A percentile compares a stretch with the other conserved stretches of the same genome.
phyloP scores from a whole-genome alignment of 2,113 vertebrate genomes.

The Zosterops borbonicus region DNA sequence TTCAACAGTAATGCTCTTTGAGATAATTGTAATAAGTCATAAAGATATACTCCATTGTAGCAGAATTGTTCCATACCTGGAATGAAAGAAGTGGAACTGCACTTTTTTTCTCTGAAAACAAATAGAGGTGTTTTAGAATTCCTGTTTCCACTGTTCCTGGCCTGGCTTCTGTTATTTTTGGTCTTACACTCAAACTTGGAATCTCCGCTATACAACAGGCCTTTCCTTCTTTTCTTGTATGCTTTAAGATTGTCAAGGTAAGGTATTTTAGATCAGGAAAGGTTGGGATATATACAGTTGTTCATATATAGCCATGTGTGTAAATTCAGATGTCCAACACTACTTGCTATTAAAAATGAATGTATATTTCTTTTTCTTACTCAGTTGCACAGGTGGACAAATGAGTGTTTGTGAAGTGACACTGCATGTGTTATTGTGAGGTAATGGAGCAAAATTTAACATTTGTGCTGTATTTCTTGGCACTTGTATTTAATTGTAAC shows the following conservation, averaged over 20 bases:
- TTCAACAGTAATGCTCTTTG: neutral
- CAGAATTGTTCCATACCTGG: neutral
- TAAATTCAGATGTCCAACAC: neutral
- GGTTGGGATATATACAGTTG: neutral
- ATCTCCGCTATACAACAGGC: neutral
- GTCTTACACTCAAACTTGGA: neutral
- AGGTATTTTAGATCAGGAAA: neutral
- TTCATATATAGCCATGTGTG: neutral
- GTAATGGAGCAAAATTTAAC: neutral
- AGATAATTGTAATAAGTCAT: neutral
- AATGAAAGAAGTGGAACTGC: neutral
- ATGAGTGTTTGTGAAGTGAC: neutral
- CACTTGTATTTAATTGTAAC: neutral
- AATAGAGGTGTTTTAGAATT: neutral
- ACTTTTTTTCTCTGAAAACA: neutral
- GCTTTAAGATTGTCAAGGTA: neutral
- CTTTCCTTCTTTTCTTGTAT: neutral
- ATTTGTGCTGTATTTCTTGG: conserved; percentile 7
- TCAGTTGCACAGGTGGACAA: neutral
- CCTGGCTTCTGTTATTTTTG: neutral
- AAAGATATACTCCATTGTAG: neutral
- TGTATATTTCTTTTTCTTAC: neutral
- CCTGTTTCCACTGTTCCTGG: neutral
- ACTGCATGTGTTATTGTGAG: neutral
- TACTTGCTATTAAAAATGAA: neutral